Evolutionary conservation across 2,113 vertebrate genomes (phyloP).

Genomic region (Opisthocomus hoazin): DNA sequence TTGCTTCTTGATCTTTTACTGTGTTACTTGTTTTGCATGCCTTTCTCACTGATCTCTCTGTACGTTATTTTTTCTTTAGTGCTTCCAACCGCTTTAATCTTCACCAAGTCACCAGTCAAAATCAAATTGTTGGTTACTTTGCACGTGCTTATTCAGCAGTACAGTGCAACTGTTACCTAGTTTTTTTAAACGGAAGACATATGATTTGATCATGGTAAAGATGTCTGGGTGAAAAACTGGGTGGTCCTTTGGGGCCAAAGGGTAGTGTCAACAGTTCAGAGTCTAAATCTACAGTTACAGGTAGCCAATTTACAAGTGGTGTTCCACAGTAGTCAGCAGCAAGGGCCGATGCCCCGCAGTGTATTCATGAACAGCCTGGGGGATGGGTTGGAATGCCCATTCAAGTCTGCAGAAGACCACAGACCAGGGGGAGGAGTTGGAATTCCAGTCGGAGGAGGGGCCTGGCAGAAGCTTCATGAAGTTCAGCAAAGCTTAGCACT

Average conservation of each 20-base stretch:
- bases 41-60: not conserved
- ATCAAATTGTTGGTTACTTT: not conserved
- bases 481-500: not conserved
- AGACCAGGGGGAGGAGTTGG: not conserved
- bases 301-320: not conserved
- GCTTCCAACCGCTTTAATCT: not conserved
- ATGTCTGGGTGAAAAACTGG: not conserved
- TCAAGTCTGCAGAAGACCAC: not conserved
- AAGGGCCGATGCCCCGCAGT: fast-evolving
- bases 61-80: not conserved
- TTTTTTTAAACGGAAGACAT: not conserved
- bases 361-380: not conserved
- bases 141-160: not conserved
- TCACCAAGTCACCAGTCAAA: not conserved
- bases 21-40: not conserved
- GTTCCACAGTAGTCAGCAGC: not conserved
- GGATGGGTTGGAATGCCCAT: not conserved
- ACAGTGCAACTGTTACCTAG: not conserved
- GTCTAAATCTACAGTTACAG: not conserved
- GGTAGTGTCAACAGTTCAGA: not conserved
- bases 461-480: not conserved
- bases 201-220: not conserved
- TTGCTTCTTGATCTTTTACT: not conserved
- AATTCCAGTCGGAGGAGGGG: not conserved
- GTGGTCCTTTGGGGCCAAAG: not conserved